Conservation (phyloP, 2,797 vertebrate genomes). For the Pseudomugil tenellus region DNA sequence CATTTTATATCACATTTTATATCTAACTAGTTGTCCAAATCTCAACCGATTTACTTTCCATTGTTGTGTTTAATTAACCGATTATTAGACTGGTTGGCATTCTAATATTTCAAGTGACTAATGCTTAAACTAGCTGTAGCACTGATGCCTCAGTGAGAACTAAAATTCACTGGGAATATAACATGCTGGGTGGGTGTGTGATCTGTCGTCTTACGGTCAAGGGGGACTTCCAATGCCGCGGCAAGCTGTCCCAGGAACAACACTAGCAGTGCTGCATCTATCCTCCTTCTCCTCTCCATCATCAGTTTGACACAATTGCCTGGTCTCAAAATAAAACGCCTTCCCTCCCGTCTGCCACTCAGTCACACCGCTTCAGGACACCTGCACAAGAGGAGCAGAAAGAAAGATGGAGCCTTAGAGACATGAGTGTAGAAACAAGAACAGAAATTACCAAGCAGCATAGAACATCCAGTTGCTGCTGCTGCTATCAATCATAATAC, state of each 20-base stretch:
- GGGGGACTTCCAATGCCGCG: constrained; percentile 91
- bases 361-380: constrained; percentile 58
- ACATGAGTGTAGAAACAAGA: constrained; percentile 27
- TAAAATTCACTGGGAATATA: background rate
- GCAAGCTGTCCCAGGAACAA: constrained; percentile 86
- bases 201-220: constrained; percentile 90
- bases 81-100: background rate
- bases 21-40: background rate
- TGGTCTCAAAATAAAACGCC: constrained; percentile 67
- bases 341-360: constrained; percentile 61
- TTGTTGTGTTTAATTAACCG: background rate
- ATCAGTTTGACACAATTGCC: constrained; percentile 71
- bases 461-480: constrained; percentile 36
- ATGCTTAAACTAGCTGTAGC: background rate
- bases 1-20: background rate
- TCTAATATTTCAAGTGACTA: background rate
- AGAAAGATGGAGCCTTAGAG: constrained; percentile 25
- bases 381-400: constrained; percentile 44
- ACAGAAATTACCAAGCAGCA: constrained; percentile 30
- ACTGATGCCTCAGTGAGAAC: too few species aligned
- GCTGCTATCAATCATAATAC: constrained; percentile 48
- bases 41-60: background rate
- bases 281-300: constrained; percentile 84
- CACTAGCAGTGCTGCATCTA: constrained; percentile 78
- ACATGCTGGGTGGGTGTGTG: background rate